phyloP scores from a whole-genome alignment of 2,888 invertebrate species.

The Limnephilus rhombicus region DNA sequence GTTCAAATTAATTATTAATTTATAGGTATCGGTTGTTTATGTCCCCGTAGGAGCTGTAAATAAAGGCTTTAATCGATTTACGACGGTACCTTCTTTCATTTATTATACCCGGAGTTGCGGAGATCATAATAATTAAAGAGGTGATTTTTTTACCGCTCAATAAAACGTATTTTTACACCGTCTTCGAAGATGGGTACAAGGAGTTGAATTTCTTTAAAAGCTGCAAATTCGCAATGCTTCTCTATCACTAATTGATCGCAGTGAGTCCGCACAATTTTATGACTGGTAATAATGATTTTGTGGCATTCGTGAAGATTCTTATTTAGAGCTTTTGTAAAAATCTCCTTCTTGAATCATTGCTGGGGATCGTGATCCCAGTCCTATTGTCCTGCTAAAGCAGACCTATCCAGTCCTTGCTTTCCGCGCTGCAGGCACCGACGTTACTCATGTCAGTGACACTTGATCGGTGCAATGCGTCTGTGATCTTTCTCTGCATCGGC shows the following conservation, averaged over 20 bases:
- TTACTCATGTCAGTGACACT: no score
- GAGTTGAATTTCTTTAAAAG: background rate
- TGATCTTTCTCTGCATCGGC: no score
- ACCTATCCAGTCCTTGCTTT: no score
- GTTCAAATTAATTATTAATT: background rate
- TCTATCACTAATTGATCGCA: background rate
- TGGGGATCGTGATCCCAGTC: no score
- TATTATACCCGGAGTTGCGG: background rate
- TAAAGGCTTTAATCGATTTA: background rate
- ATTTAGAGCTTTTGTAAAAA: no score
- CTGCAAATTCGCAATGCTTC: background rate
- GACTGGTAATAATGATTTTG: no score
- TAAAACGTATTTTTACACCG: background rate
- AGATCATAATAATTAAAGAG: background rate
- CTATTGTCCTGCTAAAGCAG: no score
- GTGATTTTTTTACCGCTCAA: background rate
- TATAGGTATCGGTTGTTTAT: background rate
- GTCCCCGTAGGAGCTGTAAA: background rate
- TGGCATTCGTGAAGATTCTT: no score
- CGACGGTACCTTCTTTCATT: background rate
- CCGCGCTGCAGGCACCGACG: no score
- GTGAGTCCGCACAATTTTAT: background rate
- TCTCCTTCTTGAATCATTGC: no score
- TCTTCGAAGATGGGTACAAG: background rate
- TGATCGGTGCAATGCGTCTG: no score